These are phyloP conservation scores for Pelagia noctiluca DNA, from an alignment of 30 jellyfish, hydroid and myxozoan genomes.

Conservation along the genomic window DNA sequence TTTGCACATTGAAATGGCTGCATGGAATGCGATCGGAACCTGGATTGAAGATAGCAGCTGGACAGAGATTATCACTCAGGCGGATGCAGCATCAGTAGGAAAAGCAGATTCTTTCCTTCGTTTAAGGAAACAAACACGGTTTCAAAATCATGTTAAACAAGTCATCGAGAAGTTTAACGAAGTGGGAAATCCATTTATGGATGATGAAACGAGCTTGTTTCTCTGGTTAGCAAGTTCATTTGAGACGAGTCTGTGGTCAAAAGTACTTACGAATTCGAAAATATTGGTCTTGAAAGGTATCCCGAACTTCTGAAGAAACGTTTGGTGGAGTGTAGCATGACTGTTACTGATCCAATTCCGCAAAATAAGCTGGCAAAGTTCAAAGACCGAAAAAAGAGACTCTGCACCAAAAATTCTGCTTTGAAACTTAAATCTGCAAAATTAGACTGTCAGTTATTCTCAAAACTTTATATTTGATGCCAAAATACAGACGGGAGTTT, in stretches of 20 bases:
- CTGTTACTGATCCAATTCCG: slow-evolving; percentile 1
- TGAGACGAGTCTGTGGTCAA: not conserved
- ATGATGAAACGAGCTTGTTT: slow-evolving; percentile 36
- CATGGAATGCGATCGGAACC: slow-evolving; percentile 23
- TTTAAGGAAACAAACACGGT: slow-evolving; percentile 28
- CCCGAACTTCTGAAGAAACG: not conserved
- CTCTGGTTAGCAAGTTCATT: slow-evolving; percentile 25
- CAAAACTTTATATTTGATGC: slow-evolving; percentile 60
- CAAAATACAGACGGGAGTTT: slow-evolving; percentile 57
- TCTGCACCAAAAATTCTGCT: not conserved
- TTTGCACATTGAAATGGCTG: slow-evolving; percentile 43
- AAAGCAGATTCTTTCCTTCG: slow-evolving; percentile 36
- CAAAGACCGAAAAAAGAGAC: slow-evolving; percentile 5
- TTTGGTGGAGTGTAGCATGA: not conserved
- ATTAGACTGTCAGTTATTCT: slow-evolving; percentile 32
- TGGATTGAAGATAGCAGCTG: slow-evolving; percentile 37
- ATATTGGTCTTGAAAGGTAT: slow-evolving; percentile 17
- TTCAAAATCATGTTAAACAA: slow-evolving; percentile 21
- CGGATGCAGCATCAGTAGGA: slow-evolving; percentile 41
- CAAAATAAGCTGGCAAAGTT: slow-evolving; percentile 33
- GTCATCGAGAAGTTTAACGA: slow-evolving; percentile 20
- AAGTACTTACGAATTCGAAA: not conserved
- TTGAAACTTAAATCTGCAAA: slow-evolving; percentile 21
- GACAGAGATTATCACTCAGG: slow-evolving; percentile 31
- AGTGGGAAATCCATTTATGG: slow-evolving; percentile 63